phyloP scores from a whole-genome alignment of 2,797 vertebrate species.

The Clarias platycephalus region DNA sequence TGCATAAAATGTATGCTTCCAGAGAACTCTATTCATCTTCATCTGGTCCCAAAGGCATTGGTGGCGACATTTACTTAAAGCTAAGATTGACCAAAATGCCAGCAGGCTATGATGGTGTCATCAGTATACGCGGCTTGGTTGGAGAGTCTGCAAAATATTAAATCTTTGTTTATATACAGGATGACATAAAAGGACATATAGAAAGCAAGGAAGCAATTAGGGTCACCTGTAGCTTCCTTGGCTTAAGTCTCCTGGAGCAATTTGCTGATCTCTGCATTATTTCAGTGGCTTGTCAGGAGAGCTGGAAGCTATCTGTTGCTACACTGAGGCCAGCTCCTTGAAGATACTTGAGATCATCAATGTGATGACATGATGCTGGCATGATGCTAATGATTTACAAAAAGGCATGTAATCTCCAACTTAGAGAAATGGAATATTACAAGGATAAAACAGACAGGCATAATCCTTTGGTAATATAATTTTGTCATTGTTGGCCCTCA shows the following conservation, averaged over 20 bases:
- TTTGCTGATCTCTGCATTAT: conserved; percentile 39
- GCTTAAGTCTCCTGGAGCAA: conserved; percentile 35
- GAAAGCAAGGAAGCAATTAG: conserved; percentile 36
- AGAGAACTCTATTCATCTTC: conserved; percentile 47
- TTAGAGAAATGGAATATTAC: background rate
- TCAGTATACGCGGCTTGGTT: conserved; percentile 38
- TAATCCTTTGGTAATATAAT: background rate
- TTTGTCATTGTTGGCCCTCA: background rate
- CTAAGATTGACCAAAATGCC: conserved; percentile 22
- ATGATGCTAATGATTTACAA: conserved; percentile 39
- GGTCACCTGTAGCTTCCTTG: conserved; percentile 28
- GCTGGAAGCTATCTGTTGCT: background rate
- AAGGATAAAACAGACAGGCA: conserved; percentile 8
- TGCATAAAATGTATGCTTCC: conserved; percentile 46
- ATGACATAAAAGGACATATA: conserved; percentile 31
- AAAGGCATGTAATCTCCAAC: conserved; percentile 33
- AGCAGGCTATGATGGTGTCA: conserved; percentile 20
- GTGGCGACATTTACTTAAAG: conserved; percentile 37
- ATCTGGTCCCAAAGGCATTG: conserved; percentile 32
- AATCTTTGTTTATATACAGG: conserved; percentile 37
- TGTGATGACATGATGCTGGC: conserved; percentile 11
- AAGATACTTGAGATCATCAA: conserved; percentile 10
- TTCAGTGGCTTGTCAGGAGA: conserved; percentile 17
- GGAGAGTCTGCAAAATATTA: conserved; percentile 24
- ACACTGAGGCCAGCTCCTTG: background rate